Evolutionary conservation across 2,888 invertebrate genomes (phyloP), one percentile per base, ranked within the genome.

Genomic region (Pandemis cinnamomeana): DNA sequence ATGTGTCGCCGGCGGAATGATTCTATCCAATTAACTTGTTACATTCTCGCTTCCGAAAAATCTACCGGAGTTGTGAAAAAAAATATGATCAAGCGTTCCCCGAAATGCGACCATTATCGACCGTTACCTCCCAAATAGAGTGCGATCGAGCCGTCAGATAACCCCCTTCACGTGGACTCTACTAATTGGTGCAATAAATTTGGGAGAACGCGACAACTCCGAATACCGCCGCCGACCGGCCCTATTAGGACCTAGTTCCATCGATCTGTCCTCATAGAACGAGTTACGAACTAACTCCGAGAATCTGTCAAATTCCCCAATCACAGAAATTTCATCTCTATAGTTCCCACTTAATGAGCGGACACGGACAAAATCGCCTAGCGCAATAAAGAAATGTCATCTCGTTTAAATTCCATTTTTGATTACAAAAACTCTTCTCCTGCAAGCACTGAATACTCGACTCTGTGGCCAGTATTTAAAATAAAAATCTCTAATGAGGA

Each of bases 121-220:
- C 87, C 87, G 87, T 86, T 92, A 93, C 93, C 94, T 91, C 94
- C 93, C 93, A 93, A 93, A 93, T 93, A 92, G 93, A 89, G 87
- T 81, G 86, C 83, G 94, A 93, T 93, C 84, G 81, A 87, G 84
- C 82, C 83, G 78, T 75, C 62, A 81, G 93, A 93, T 93, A 92
- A 91, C 86, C 89, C 85, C 91, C 83, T 91, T 89, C 91, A 89
- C 86, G 90, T 88, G 86, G 91, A 84, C 89, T 83, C 89, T 88
- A 92, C 94, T 94, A 94, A 94, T 94, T 94, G 93, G 92, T 84
- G 91, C 88, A 92, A 93, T 94, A 94, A 93, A 94, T 94, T 91
- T 87, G 82, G 84, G 82, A 87, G 85, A 86, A 85, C 84, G 86
- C 86, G 89, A 89, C 91, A 89, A 88, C 84, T 85, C 82, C 77